phyloP scores from a whole-genome alignment of 2,888 invertebrate genomes.

The Drosophila glabriapex region DNA sequence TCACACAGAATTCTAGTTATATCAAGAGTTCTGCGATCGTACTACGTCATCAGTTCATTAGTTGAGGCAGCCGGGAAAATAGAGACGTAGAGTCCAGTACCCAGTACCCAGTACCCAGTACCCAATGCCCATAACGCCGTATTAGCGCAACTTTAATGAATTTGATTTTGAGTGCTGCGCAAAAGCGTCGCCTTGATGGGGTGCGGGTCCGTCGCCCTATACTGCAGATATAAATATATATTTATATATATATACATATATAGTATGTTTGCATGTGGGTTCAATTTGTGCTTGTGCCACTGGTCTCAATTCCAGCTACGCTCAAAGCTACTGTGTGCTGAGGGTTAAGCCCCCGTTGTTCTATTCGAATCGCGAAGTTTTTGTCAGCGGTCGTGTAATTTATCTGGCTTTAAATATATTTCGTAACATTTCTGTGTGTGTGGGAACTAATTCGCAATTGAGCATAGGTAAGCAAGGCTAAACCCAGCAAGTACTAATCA shows the following conservation, averaged over 20 bases:
- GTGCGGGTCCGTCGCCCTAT: constrained; percentile 23
- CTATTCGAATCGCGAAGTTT: constrained; percentile 68
- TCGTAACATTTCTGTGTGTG: constrained; percentile 36
- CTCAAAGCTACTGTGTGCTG: constrained; percentile 7
- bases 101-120: background rate
- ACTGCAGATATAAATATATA: constrained; percentile 1
- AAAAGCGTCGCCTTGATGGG: constrained; percentile 61
- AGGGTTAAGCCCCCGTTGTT: constrained; percentile 44
- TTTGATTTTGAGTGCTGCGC: constrained; percentile 72
- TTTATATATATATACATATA: constrained; percentile 2
- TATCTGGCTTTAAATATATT: constrained; percentile 64
- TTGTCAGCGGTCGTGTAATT: constrained; percentile 64
- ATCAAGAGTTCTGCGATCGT: constrained; percentile 17
- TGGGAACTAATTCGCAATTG: constrained; percentile 27
- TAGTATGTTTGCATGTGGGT: background rate
- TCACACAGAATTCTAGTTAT: background rate
- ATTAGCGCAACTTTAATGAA: constrained; percentile 59
- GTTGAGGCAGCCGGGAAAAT: constrained; percentile 4
- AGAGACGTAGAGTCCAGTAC: background rate
- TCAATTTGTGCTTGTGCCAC: constrained; percentile 3
- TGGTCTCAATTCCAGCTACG: constrained; percentile 34
- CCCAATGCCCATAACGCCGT: constrained; percentile 20
- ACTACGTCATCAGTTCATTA: constrained; percentile 55
- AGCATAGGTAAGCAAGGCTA: background rate
- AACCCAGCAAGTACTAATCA: background rate